These are phyloP conservation scores for Lasiommata megera DNA, from an alignment of 2,888 invertebrate species.

Conservation along the genomic window DNA sequence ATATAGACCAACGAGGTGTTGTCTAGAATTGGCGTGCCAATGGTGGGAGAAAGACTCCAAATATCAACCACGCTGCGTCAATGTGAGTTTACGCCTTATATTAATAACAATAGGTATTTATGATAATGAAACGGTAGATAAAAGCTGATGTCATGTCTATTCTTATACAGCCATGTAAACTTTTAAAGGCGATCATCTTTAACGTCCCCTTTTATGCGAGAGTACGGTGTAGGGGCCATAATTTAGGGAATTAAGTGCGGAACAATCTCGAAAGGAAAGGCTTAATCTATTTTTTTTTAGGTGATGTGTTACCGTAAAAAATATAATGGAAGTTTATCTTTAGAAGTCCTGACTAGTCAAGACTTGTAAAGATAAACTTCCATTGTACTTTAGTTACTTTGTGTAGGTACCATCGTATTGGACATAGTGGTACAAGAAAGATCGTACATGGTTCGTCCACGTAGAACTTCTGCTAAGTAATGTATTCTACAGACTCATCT, in stretches of 20 bases:
- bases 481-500: too few species aligned
- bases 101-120: too few species aligned
- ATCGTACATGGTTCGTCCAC: too few species aligned
- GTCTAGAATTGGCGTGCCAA: too few species aligned
- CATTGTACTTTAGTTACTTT: background rate
- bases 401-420: too few species aligned
- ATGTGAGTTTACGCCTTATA: too few species aligned
- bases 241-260: constrained; percentile 10
- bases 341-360: too few species aligned
- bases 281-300: background rate
- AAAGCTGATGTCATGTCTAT: background rate
- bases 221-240: constrained; percentile 7
- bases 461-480: too few species aligned
- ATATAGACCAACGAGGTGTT: too few species aligned
- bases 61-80: too few species aligned
- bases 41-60: too few species aligned
- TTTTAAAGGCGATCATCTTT: constrained; percentile 7
- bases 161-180: constrained; percentile 1
- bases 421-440: too few species aligned
- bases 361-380: background rate
- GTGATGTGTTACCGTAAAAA: background rate
- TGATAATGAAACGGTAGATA: background rate
- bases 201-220: constrained; percentile 12
- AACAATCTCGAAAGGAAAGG: constrained; percentile 5
- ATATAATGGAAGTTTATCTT: background rate